Percentiles rank a stretch among this genome's conserved stretches.
phyloP scores from a whole-genome alignment of 2,797 vertebrate genomes.

The Orientallactaga sibirica region DNA sequence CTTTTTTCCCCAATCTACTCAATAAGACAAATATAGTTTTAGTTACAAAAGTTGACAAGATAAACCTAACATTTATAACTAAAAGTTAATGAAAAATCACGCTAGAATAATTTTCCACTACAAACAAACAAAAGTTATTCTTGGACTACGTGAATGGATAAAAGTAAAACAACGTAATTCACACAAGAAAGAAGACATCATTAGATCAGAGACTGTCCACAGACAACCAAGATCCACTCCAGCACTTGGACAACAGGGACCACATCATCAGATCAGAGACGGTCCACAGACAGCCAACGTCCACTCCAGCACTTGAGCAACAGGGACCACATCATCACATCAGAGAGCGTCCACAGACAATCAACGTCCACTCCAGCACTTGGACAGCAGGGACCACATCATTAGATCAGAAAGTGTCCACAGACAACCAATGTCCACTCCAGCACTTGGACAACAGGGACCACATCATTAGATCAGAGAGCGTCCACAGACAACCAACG shows the following conservation, averaged over 20 bases:
- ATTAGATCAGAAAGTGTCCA: too few species aligned
- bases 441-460: too few species aligned
- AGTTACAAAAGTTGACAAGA: constrained; percentile 56
- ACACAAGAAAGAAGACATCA: not conserved
- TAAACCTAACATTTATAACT: constrained; percentile 33
- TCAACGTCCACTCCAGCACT: too few species aligned
- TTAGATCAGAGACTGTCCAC: not conserved
- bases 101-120: constrained; percentile 48
- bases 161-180: constrained; percentile 42
- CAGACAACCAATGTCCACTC: too few species aligned
- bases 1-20: constrained; percentile 58
- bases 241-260: too few species aligned
- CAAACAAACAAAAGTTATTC: constrained; percentile 50
- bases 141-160: not conserved
- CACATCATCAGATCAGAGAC: too few species aligned
- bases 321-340: too few species aligned
- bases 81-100: constrained; percentile 52
- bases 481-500: too few species aligned
- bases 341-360: too few species aligned
- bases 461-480: too few species aligned
- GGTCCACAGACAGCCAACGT: too few species aligned
- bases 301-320: not conserved
- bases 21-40: constrained; percentile 53
- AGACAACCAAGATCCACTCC: not conserved
- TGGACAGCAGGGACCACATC: too few species aligned